A percentile compares a stretch with the other conserved stretches of the same genome.
These are phyloP conservation scores for Ectobius pallidus DNA, from an alignment of 2,888 invertebrate species.

Conservation along the genomic window DNA sequence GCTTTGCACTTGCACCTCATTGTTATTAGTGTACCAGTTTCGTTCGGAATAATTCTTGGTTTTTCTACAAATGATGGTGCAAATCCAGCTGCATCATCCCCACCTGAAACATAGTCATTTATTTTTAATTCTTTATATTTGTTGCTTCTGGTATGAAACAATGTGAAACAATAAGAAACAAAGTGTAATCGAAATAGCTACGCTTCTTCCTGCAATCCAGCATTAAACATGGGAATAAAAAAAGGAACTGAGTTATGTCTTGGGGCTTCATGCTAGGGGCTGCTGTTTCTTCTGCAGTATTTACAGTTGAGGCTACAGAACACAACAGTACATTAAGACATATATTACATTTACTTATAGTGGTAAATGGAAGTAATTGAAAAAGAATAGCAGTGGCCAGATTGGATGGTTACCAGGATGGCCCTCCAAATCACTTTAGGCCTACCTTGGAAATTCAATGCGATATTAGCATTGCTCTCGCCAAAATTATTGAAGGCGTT, in stretches of 20 bases:
- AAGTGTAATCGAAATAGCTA: too few relatives aligned
- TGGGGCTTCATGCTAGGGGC: conserved; percentile 5
- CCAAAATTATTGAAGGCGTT: conserved; percentile 98
- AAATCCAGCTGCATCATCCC: conserved; percentile 90
- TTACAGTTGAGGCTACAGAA: neutral
- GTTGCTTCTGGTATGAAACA: neutral
- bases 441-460: conserved; percentile 98
- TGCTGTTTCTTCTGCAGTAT: conserved; percentile 4
- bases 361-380: neutral
- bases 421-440: conserved; percentile 35
- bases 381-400: neutral
- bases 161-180: too few relatives aligned
- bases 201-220: neutral
- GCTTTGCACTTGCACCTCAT: conserved; percentile 97
- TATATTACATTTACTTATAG: neutral
- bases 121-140: neutral
- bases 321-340: neutral
- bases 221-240: neutral
- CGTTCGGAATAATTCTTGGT: conserved; percentile 98
- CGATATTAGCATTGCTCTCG: conserved; percentile 99
- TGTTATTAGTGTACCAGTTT: conserved; percentile 93
- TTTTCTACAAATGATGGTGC: conserved; percentile 98
- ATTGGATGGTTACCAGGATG: neutral
- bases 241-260: neutral
- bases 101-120: conserved; percentile 66